Base-by-base conservation (phyloP, 2,888 invertebrate genomes). In the Callinectes sapidus region DNA sequence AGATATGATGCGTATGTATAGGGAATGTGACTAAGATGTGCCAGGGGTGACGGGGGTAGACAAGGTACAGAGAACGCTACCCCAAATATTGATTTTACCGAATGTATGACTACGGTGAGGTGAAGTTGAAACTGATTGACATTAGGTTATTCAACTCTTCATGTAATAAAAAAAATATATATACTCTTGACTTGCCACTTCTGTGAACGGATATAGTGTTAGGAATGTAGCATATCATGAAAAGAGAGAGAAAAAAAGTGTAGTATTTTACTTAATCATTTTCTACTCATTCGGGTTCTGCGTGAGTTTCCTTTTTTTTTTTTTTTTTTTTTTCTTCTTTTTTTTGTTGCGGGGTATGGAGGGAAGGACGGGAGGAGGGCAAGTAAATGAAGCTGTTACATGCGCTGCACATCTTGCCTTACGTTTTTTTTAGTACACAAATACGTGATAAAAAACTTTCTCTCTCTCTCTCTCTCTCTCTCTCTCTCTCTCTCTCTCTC, bases 401-500 rank as follows among this genome's bases (percentile, higher is more conserved):
- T 71, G 71, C 71, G 28, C 71, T 28, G 28, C 71, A 71, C 71
- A 71, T 71, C 71, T 71, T 71, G n/a, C n/a, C 71, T 28, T 13
- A n/a, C 13, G 28, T 28, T 71, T 71, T 81, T 81, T 81, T 32
- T 28, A 1, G 6, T 77, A 8, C 32, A 14, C 16, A 6, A 35
- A 81, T 32, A 32, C 77, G 14, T 16, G 5, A 1, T 32, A 35
- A 81, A 81, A 81, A 13, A 32, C 10, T 16, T 0, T 32, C 32
- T 32, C 32, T 77, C 77, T 77, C 32, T 77, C 32, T 77, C 32
- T 77, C 32, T 77, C 77, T 77, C 77, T 77, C 77, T 77, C 77
- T 77, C 77, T 77, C 77, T 77, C 77, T 77, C 77, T 77, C 77
- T 77, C 77, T 77, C 77, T 77, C 77, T 77, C 77, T 77, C 77